Percentiles rank a stretch among this genome's conserved stretches.
Evolutionary conservation across 2,797 vertebrate species (phyloP).

Genomic region (Apogon hyalosoma): DNA sequence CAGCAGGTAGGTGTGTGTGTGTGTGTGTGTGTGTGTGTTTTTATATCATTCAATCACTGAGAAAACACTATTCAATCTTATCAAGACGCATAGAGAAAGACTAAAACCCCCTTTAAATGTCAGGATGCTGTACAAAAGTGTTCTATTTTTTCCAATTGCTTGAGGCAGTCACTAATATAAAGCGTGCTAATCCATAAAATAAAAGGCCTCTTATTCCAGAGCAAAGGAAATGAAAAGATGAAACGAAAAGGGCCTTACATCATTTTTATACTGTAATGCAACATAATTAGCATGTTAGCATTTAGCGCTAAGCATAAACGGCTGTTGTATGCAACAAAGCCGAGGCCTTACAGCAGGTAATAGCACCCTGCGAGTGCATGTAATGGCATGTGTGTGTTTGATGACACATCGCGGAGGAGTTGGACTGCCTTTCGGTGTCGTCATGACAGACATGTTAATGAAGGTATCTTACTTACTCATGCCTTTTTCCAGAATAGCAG

Average conservation of each 20-base stretch:
- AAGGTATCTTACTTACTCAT: constrained; percentile 25
- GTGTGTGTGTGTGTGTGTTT: constrained; percentile 43
- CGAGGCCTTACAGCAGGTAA: constrained; percentile 32
- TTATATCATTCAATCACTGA: neutral
- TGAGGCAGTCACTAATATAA: constrained; percentile 22
- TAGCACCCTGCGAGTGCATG: constrained; percentile 14
- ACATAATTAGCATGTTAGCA: constrained; percentile 33
- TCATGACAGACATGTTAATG: constrained; percentile 38
- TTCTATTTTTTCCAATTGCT: constrained; percentile 34
- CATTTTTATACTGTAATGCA: constrained; percentile 19
- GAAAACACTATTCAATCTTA: constrained; percentile 23
- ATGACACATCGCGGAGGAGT: constrained; percentile 20
- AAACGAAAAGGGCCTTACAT: constrained; percentile 31
- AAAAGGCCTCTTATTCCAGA: constrained; percentile 12
- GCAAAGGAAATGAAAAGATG: constrained; percentile 18
- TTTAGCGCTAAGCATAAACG: constrained; percentile 23
- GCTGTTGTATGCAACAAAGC: constrained; percentile 35
- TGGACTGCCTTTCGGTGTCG: constrained; percentile 16
- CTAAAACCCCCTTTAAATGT: constrained; percentile 49
- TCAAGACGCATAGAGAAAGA: neutral
- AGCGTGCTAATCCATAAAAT: constrained; percentile 26
- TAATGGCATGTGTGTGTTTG: constrained; percentile 35
- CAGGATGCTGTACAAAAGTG: constrained; percentile 35
- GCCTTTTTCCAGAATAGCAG: constrained; percentile 13
- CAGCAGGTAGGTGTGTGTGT: constrained; percentile 47